Base-by-base conservation (phyloP, 2,888 invertebrate genomes). In the Rhingia rostrata region DNA sequence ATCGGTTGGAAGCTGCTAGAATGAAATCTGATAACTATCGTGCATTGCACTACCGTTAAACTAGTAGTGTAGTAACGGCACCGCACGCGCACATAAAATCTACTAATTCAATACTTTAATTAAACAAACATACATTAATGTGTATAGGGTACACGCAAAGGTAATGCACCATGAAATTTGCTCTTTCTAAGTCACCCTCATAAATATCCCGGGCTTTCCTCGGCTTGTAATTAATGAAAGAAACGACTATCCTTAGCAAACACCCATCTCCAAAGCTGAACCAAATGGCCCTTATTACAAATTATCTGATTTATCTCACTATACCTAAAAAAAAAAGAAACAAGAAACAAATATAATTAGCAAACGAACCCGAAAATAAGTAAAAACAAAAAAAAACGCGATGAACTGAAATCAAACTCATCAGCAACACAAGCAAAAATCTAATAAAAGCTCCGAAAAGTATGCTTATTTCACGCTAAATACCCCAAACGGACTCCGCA, bases 271-370 rank as follows among this genome's bases (percentile, higher is more conserved):
- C 54, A 63, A 56, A 37, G 39, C 37, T 41, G 39, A 53, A 45
- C 56, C 39, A 78, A 83, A 79, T 73, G 73, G 74, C 73, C 79
- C 83, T 83, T 64, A 74, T 83, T 79, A 78, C 58, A 69, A 83
- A 79, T 83, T 83, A 83, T 78, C 73, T 83, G 45, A 83, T 69
- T 69, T 53, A 69, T 69, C 69, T 58, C n/a, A 45, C 33, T 63
- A 47, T 56, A 9, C 2, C 61, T 39, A 49, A 70, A 6, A 58
- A 58, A 49, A 49, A 30, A 33, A 35, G 32, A 4, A 14, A 32
- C 43, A 45, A n/a, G 10, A 0, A 43, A 35, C 14, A 72, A 72
- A 39, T 33, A n/a, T 4, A 35, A 32, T 54, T n/a, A 73, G 7
- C 54, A 72, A 66, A 58, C 39, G 39, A 54, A 45, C 47, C 41